Evolutionary conservation across 2,113 vertebrate species (phyloP), one percentile per base, ranked within the genome.

Genomic region (Hippolais icterina): DNA sequence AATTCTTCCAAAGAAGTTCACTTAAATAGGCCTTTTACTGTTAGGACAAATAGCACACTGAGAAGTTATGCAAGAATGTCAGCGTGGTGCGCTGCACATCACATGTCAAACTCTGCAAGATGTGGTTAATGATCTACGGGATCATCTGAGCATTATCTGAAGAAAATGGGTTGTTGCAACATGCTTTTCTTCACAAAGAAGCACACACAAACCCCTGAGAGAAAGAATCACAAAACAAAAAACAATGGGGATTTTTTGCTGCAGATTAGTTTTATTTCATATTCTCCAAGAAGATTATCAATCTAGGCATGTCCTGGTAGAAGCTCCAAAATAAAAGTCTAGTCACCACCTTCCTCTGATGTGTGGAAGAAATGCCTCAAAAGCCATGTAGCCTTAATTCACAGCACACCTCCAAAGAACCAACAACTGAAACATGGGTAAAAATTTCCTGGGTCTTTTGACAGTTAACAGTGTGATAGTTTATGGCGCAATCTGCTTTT

Each of bases 11-110:
- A 94, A 96, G 82, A 83, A 83, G 50, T 52, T 77, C 59, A 47
- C 37, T 89, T 88, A 65, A 96, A 95, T 44, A 29, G 39, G 59
- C 18, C 72, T 86, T 94, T 90, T 50, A 77, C 74, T 80, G 59
- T 76, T 49, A 77, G 68, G 64, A 66, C 54, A 93, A 93, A 81
- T 3, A 93, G 60, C 29, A 47, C 1, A 3, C 74, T 79, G 82
- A 84, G 50, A 76, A 80, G 66, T 95, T 91, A 77, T 6, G 63
- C 84, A 95, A 93, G 78, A 87, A 46, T n/a, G 59, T 39, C 83
- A 56, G 77, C 17, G 0, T 50, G 74, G 50, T 7, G 25, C 21
- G 44, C 69, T 82, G 70, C 31, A 8, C 12, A 6, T 91, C 94
- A 93, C 68, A 91, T 85, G 93, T 57, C 79, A 83, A 42, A 28